Evolutionary conservation across 2,113 vertebrate species (phyloP).

Genomic region (Empidonax traillii): DNA sequence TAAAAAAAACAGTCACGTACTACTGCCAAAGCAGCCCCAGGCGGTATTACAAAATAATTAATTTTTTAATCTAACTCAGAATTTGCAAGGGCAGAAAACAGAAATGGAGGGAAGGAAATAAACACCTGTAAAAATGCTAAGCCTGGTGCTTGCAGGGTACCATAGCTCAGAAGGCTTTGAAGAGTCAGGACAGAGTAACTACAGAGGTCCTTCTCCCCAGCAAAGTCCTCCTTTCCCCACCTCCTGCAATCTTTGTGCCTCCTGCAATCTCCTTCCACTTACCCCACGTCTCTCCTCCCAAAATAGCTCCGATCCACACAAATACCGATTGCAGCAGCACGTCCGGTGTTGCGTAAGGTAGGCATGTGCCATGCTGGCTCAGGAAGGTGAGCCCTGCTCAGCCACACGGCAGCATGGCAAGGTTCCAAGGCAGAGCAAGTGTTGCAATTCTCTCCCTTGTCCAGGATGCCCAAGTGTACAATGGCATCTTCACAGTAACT

Average conservation of each 20-base stretch:
- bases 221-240: not conserved
- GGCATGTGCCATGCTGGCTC: rapidly evolving
- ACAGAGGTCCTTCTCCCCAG: not conserved
- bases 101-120: not conserved
- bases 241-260: not conserved
- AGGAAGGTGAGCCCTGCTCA: not conserved
- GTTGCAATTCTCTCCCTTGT: not conserved
- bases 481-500: not conserved
- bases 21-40: not conserved
- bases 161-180: not conserved
- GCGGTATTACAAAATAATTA: rapidly evolving
- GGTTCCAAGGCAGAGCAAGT: not conserved
- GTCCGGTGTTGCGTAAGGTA: not conserved
- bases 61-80: not conserved
- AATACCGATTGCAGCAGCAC: rapidly evolving
- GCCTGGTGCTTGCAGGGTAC: not conserved
- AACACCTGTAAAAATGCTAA: not conserved
- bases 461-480: not conserved
- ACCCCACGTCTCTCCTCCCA: not conserved
- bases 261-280: not conserved
- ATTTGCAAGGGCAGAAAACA: not conserved
- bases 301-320: not conserved
- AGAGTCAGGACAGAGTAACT: not conserved
- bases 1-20: not conserved
- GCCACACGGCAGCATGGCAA: not conserved